phyloP scores from a whole-genome alignment of 2,888 invertebrate species.

The Hermaeophaga mercurialis region DNA sequence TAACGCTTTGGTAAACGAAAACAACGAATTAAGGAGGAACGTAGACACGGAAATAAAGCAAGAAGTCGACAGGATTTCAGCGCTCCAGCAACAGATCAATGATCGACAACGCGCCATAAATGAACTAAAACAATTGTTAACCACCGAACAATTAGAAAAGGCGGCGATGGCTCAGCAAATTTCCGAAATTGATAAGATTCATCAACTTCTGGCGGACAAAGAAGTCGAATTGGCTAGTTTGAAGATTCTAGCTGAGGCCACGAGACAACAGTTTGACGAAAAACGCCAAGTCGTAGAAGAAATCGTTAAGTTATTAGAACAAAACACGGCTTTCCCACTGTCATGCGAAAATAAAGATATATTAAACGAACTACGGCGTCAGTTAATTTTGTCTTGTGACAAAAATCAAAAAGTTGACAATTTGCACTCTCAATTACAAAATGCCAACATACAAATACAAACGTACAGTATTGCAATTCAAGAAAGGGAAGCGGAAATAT shows the following conservation, averaged over 20 bases:
- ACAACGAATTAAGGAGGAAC: constrained; percentile 55
- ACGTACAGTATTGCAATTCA: constrained; percentile 7
- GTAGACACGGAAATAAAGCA: constrained; percentile 55
- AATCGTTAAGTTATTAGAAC: constrained; percentile 43
- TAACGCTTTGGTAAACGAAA: constrained; percentile 54
- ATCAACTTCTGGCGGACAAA: constrained; percentile 38
- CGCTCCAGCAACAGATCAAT: constrained; percentile 52
- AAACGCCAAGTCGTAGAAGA: constrained; percentile 45
- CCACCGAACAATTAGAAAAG: constrained; percentile 45
- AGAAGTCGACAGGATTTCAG: constrained; percentile 53
- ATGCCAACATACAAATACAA: constrained; percentile 8
- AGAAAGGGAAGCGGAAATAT: constrained; percentile 31
- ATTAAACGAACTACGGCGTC: constrained; percentile 41
- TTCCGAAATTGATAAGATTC: constrained; percentile 37
- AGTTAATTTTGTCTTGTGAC: constrained; percentile 29
- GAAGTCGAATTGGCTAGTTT: constrained; percentile 40
- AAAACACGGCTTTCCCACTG: constrained; percentile 37
- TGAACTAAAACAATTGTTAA: constrained; percentile 45
- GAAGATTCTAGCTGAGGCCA: constrained; percentile 42
- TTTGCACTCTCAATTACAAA: constrained; percentile 21
- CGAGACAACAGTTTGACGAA: constrained; percentile 45
- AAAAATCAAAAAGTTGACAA: constrained; percentile 19
- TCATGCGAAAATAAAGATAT: constrained; percentile 43
- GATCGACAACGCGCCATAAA: constrained; percentile 49
- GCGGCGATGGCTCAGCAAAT: constrained; percentile 37